phyloP scores from a whole-genome alignment of 2,113 vertebrate genomes.

The Brachyhypopomus occidentalis region DNA sequence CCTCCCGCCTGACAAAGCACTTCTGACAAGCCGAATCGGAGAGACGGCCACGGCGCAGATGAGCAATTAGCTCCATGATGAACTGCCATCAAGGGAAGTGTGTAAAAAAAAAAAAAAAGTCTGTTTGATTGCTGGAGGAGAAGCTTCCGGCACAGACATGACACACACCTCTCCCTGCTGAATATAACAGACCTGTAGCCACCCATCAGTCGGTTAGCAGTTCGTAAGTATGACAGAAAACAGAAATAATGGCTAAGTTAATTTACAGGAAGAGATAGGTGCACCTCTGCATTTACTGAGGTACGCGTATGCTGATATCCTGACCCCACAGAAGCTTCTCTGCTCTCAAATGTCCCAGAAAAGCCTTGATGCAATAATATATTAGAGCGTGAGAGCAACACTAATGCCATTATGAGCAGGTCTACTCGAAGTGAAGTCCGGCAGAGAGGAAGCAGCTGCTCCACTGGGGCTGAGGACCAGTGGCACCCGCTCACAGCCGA shows the following conservation, averaged over 20 bases:
- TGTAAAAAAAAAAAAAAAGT: background rate
- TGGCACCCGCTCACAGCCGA: background rate
- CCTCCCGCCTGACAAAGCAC: background rate
- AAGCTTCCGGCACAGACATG: conserved; percentile 28
- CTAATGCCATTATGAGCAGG: background rate
- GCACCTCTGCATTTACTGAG: no score
- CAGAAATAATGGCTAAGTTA: background rate
- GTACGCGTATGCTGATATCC: no score
- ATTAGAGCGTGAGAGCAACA: background rate
- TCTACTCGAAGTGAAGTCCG: background rate
- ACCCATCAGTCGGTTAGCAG: no score
- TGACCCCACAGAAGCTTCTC: no score
- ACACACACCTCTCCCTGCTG: conserved; percentile 7
- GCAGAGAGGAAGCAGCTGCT: background rate
- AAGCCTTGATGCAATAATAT: background rate
- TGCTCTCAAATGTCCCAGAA: no score
- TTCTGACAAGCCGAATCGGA: background rate
- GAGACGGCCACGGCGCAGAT: background rate
- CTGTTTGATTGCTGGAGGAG: conserved; percentile 32
- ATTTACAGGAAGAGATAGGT: no score
- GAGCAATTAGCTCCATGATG: conserved; percentile 34
- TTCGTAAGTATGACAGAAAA: background rate
- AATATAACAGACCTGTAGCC: background rate
- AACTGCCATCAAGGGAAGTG: conserved; percentile 29
- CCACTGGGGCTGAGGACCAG: conserved; percentile 4